These are phyloP conservation scores for Pseudeuparius sepicola DNA, from an alignment of 2,888 invertebrate species.

Conservation along the genomic window DNA sequence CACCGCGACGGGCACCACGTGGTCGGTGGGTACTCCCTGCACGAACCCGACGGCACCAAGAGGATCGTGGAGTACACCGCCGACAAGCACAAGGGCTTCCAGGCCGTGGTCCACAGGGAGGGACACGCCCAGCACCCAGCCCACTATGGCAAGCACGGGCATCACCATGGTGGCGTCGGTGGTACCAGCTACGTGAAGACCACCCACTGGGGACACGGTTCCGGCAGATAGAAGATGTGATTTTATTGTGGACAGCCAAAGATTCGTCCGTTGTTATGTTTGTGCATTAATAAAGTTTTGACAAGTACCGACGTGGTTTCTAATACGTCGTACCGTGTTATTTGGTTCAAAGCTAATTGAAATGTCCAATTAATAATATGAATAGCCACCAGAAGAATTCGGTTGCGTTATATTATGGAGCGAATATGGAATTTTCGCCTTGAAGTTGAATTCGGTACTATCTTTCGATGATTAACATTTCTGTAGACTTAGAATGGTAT, in stretches of 20 bases:
- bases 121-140: slow-evolving; percentile 29
- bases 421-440: too few relatives aligned
- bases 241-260: background rate
- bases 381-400: background rate
- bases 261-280: background rate
- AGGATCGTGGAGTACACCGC: slow-evolving; percentile 36
- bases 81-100: too few relatives aligned
- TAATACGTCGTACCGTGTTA: too few relatives aligned
- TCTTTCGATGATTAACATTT: too few relatives aligned
- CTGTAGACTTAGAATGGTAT: too few relatives aligned
- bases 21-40: slow-evolving; percentile 34
- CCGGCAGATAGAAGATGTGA: slow-evolving; percentile 14
- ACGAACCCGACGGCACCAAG: slow-evolving; percentile 36
- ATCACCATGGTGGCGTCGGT: slow-evolving; percentile 22
- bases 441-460: too few relatives aligned
- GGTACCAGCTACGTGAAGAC: slow-evolving; percentile 27
- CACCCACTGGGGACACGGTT: slow-evolving; percentile 25
- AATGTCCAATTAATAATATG: too few relatives aligned
- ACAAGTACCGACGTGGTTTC: too few relatives aligned
- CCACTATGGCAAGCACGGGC: slow-evolving; percentile 23
- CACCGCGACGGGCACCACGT: slow-evolving; percentile 35
- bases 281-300: background rate
- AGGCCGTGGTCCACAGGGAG: too few relatives aligned
- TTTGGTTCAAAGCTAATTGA: too few relatives aligned
- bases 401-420: too few relatives aligned